A percentile compares a stretch with the other conserved stretches of the same genome.
Evolutionary conservation across 2,113 vertebrate genomes (phyloP).

Genomic region (Gyps fulvus): DNA sequence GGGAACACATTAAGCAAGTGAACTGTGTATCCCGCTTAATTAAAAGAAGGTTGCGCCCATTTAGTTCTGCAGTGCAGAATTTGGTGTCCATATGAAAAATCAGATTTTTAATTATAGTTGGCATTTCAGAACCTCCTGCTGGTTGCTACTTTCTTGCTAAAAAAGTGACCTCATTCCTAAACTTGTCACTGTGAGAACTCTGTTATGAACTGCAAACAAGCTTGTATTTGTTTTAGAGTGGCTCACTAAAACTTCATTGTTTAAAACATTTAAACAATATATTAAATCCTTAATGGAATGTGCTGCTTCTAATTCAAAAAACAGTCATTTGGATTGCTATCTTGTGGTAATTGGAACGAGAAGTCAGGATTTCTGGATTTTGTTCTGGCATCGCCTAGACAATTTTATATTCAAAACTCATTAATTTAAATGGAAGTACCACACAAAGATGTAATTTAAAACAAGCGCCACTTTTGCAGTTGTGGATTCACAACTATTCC

Average conservation of each 20-base stretch:
- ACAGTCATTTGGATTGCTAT: not conserved
- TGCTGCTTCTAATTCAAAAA: not conserved
- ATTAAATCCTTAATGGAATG: not conserved
- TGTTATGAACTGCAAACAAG: constrained; percentile 13
- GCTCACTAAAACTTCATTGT: not conserved
- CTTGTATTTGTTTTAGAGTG: not conserved
- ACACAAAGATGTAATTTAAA: not conserved
- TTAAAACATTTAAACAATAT: constrained; percentile 7
- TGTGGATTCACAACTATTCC: not conserved
- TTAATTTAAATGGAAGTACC: not conserved
- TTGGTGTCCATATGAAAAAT: constrained; percentile 31
- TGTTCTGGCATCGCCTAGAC: not conserved
- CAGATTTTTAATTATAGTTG: constrained; percentile 51
- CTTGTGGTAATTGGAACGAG: not conserved
- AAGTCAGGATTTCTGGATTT: not conserved
- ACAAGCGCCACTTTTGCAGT: not conserved
- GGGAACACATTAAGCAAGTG: not conserved
- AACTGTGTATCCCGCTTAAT: constrained; percentile 12
- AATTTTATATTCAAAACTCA: not conserved
- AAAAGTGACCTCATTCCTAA: constrained; percentile 57
- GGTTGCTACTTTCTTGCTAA: not conserved
- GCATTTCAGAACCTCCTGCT: constrained; percentile 43
- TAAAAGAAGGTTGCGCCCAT: not conserved
- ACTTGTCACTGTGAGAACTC: not conserved
- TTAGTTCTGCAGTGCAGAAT: not conserved